Percentiles rank a stretch among this genome's conserved stretches.
These are phyloP conservation scores for Pygoscelis adeliae DNA, from an alignment of 2,113 vertebrate species.

Conservation along the genomic window DNA sequence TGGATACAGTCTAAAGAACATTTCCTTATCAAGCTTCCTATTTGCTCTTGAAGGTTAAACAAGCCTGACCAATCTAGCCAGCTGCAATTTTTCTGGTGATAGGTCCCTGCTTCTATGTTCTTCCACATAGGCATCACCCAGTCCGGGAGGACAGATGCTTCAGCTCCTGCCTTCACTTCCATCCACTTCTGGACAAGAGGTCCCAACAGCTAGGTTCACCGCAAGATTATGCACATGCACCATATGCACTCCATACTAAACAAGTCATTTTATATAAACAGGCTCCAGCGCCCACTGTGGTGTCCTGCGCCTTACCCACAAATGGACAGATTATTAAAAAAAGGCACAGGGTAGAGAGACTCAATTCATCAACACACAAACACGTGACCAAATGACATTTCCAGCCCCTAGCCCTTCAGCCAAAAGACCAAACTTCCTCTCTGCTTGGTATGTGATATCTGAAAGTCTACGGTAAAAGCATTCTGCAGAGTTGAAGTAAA, in stretches of 20 bases:
- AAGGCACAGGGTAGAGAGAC: neutral
- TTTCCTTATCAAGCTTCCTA: neutral
- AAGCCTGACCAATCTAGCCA: neutral
- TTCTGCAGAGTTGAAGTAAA: neutral
- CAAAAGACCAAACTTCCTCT: neutral
- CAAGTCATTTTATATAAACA: neutral
- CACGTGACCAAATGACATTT: neutral
- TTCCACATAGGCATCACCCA: neutral
- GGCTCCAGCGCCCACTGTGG: neutral
- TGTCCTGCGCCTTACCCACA: neutral
- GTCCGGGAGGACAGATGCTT: neutral
- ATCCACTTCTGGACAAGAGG: neutral
- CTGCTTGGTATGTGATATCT: neutral
- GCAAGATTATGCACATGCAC: rapidly evolving
- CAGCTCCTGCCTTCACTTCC: neutral
- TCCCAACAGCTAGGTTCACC: neutral
- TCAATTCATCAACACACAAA: neutral
- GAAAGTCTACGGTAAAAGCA: rapidly evolving
- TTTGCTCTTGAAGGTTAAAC: neutral
- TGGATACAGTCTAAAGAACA: neutral
- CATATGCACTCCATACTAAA: neutral
- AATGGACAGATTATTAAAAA: neutral
- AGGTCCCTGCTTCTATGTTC: neutral
- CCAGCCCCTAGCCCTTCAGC: neutral
- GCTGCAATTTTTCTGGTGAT: neutral